phyloP scores from a whole-genome alignment of 2,888 invertebrate species.

The Napeogenes sylphis region DNA sequence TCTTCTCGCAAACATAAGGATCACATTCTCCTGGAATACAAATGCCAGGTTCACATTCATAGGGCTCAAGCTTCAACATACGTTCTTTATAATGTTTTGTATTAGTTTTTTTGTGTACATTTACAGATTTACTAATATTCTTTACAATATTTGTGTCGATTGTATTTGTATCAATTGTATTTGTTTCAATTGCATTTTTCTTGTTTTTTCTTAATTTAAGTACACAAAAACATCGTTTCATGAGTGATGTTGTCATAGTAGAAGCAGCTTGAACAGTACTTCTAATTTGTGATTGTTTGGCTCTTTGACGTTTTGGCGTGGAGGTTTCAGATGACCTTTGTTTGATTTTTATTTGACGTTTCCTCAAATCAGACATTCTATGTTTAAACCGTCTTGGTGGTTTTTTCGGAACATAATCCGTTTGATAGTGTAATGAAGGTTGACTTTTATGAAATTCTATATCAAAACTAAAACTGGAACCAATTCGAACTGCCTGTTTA shows the following conservation, averaged over 20 bases:
- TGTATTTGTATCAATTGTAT: too few relatives aligned
- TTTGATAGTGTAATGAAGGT: background rate
- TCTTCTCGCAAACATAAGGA: conserved; percentile 32
- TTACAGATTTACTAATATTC: conserved; percentile 17
- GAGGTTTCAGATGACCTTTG: conserved; percentile 4
- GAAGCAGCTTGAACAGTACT: conserved; percentile 14
- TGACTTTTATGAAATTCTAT: conserved; percentile 35
- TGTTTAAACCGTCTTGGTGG: background rate
- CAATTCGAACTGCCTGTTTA: conserved; percentile 30
- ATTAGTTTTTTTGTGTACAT: conserved; percentile 30
- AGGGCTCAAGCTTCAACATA: conserved; percentile 33
- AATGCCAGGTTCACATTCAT: conserved; percentile 43
- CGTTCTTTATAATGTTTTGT: conserved; percentile 10
- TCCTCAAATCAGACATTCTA: background rate
- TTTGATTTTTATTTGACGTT: background rate
- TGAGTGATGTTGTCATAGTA: conserved; percentile 21
- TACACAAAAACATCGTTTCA: conserved; percentile 29
- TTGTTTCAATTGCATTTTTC: conserved; percentile 9
- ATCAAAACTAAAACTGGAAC: conserved; percentile 35
- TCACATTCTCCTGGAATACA: conserved; percentile 43
- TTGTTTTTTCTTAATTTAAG: conserved; percentile 13
- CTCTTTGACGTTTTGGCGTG: background rate
- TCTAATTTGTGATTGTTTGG: conserved; percentile 16
- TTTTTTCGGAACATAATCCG: background rate
- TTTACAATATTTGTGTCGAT: background rate